Evolutionary conservation across 2,113 vertebrate species (phyloP).

Genomic region (Geococcyx californianus): DNA sequence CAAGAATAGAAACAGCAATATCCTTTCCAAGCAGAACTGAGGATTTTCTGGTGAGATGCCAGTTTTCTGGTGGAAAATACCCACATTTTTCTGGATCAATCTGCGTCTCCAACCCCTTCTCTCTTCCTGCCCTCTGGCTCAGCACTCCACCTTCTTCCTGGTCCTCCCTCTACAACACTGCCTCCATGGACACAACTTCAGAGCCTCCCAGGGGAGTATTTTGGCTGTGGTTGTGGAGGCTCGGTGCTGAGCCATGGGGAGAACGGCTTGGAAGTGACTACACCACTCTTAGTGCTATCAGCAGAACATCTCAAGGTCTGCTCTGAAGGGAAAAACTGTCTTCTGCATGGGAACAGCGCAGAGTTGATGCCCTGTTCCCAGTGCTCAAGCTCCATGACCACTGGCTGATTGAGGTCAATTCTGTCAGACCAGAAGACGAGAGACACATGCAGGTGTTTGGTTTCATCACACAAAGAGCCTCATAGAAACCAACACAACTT

Average conservation of each 20-base stretch:
- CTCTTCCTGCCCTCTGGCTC: conserved; percentile 30
- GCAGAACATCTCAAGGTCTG: rapidly evolving
- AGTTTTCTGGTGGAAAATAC: conserved; percentile 50
- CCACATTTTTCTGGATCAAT: conserved; percentile 13
- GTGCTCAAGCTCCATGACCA: rapidly evolving
- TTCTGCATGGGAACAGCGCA: rapidly evolving
- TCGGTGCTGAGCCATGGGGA: not conserved
- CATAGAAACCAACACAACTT: not conserved
- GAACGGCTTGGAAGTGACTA: not conserved
- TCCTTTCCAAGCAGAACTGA: conserved; percentile 12
- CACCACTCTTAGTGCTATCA: rapidly evolving
- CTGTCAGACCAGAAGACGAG: rapidly evolving
- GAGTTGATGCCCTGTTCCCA: not conserved
- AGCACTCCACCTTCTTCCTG: not conserved
- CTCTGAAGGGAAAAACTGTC: not conserved
- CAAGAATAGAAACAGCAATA: conserved; percentile 5
- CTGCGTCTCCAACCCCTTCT: not conserved
- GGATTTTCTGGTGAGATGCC: not conserved
- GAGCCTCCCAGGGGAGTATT: not conserved
- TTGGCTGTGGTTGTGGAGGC: rapidly evolving
- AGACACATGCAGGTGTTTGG: not conserved
- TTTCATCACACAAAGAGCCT: not conserved
- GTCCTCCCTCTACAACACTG: not conserved
- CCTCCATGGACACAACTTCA: not conserved
- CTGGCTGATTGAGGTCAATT: not conserved